A percentile compares a stretch with the other conserved stretches of the same genome.
phyloP scores from a whole-genome alignment of 1,140 invertebrate species.

The Atta texana region DNA sequence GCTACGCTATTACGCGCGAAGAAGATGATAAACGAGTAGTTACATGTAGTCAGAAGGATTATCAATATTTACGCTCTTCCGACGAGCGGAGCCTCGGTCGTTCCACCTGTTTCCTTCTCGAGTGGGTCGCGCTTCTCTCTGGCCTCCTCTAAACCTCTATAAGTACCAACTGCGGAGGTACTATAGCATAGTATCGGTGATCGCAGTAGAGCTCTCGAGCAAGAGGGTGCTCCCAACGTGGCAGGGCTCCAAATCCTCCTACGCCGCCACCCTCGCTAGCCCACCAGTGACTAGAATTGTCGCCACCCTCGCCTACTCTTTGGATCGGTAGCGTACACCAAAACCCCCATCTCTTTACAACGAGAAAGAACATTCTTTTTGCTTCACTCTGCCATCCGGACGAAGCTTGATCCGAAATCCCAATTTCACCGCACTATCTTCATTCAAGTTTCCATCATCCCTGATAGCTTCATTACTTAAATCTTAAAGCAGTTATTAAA shows the following conservation, averaged over 20 bases:
- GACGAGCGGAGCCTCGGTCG: constrained; percentile 67
- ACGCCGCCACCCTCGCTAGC: constrained; percentile 68
- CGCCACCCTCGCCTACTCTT: constrained; percentile 35
- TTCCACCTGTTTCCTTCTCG: constrained; percentile 81
- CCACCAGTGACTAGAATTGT: constrained; percentile 57
- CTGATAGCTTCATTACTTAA: constrained; percentile 13
- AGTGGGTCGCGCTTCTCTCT: constrained; percentile 74
- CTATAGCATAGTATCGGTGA: constrained; percentile 85
- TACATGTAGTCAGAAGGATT: constrained; percentile 77
- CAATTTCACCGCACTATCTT: constrained; percentile 39
- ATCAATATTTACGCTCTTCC: constrained; percentile 85
- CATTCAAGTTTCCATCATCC: constrained; percentile 39
- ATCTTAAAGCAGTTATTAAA: not conserved
- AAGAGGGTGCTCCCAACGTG: constrained; percentile 83
- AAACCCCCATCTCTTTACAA: constrained; percentile 46
- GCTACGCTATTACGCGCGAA: constrained; percentile 20
- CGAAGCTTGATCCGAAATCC: constrained; percentile 58
- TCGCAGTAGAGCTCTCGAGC: constrained; percentile 85
- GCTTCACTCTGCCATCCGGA: constrained; percentile 49
- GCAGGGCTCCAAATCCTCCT: constrained; percentile 84
- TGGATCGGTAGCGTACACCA: constrained; percentile 43
- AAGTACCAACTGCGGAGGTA: constrained; percentile 78
- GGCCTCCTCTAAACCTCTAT: constrained; percentile 72
- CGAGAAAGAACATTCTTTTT: constrained; percentile 51
- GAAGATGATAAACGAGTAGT: constrained; percentile 61